Percentiles rank a stretch among this genome's conserved stretches.
Evolutionary conservation across 2,113 vertebrate species (phyloP).

Genomic region (Ammodytes marinus): DNA sequence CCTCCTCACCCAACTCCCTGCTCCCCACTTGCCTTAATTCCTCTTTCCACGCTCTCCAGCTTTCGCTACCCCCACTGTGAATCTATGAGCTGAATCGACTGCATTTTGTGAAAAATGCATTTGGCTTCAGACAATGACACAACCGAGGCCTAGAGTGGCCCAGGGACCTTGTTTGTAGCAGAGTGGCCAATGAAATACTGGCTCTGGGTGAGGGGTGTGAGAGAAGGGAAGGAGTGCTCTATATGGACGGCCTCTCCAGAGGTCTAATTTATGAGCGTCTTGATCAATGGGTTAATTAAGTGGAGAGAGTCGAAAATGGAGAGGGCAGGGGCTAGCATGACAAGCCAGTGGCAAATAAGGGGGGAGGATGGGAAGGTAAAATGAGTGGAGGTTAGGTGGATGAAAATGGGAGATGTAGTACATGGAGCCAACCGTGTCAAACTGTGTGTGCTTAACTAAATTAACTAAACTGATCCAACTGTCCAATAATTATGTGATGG

Average conservation of each 20-base stretch:
- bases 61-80: background rate
- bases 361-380: conserved; percentile 36
- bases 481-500: conserved; percentile 31
- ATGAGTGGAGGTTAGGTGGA: conserved; percentile 31
- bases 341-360: conserved; percentile 16
- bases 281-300: conserved; percentile 86
- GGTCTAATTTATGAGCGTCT: conserved; percentile 79
- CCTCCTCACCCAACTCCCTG: conserved; percentile 45
- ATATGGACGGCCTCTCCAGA: conserved; percentile 62
- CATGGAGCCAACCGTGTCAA: background rate
- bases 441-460: conserved; percentile 37
- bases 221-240: conserved; percentile 40
- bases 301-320: conserved; percentile 63
- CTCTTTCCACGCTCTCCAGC: conserved; percentile 19
- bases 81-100: conserved; percentile 31
- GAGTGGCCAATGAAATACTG: conserved; percentile 8
- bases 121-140: conserved; percentile 29
- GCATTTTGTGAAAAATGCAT: conserved; percentile 43
- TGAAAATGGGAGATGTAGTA: conserved; percentile 11
- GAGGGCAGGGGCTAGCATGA: conserved; percentile 33
- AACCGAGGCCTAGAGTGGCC: background rate
- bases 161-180: conserved; percentile 27
- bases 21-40: conserved; percentile 46
- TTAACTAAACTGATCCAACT: background rate
- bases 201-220: conserved; percentile 23